phyloP scores from a whole-genome alignment of 2,797 vertebrate species.

The Gambusia yucatana region DNA sequence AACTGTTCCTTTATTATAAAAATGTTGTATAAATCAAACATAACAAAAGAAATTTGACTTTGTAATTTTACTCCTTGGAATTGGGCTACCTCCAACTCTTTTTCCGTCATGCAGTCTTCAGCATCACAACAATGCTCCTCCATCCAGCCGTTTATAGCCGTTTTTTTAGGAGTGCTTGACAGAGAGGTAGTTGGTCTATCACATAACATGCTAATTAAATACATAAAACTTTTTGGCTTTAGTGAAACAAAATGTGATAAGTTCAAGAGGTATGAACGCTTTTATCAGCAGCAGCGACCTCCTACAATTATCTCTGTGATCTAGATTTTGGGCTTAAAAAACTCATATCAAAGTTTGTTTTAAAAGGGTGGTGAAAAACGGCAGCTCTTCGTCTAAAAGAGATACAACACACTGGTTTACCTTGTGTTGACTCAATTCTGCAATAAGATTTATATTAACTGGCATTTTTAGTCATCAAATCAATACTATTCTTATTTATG shows the following conservation, averaged over 20 bases:
- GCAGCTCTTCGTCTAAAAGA: not conserved
- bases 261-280: not conserved
- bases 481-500: not conserved
- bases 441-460: not conserved
- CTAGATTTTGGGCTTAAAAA: not conserved
- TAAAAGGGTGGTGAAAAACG: not conserved
- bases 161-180: too few relatives aligned
- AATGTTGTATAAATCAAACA: too few relatives aligned
- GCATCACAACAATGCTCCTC: too few relatives aligned
- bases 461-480: not conserved
- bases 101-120: too few relatives aligned
- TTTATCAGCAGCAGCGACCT: not conserved
- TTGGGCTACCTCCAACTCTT: too few relatives aligned
- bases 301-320: not conserved
- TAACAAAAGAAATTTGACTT: too few relatives aligned
- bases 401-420: not conserved
- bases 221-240: not conserved
- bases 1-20: too few relatives aligned
- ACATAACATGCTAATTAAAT: not conserved
- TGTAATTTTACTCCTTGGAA: too few relatives aligned
- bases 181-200: not conserved
- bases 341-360: not conserved
- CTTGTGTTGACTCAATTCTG: not conserved
- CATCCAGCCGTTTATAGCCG: too few relatives aligned
- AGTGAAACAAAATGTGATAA: not conserved